phyloP scores from a whole-genome alignment of 1,140 invertebrate genomes.

The Ceratina calcarata region DNA sequence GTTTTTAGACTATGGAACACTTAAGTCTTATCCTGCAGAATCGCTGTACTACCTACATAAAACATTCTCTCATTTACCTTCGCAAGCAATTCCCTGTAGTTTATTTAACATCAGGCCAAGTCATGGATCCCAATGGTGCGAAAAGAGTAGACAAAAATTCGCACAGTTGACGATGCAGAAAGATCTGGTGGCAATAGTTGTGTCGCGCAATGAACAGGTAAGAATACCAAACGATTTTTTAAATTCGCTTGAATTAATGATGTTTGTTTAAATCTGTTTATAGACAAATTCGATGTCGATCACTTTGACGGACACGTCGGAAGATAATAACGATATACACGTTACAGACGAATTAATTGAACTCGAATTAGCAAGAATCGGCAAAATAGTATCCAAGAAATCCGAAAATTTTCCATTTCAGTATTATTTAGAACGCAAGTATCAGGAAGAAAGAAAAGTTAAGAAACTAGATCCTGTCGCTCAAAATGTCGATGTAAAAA shows the following conservation, averaged over 20 bases:
- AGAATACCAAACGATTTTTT: constrained; percentile 5
- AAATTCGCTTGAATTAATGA: background rate
- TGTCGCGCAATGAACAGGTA: constrained; percentile 54
- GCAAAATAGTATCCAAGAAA: constrained; percentile 71
- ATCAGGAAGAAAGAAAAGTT: no score
- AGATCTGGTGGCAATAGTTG: constrained; percentile 60
- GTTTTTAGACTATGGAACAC: constrained; percentile 77
- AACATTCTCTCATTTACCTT: constrained; percentile 68
- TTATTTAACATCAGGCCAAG: constrained; percentile 68
- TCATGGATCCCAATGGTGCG: constrained; percentile 59
- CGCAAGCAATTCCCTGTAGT: constrained; percentile 76
- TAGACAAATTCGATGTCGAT: constrained; percentile 72
- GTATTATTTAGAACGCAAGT: constrained; percentile 34
- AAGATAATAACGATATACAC: constrained; percentile 56
- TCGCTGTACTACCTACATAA: constrained; percentile 70
- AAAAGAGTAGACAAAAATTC: constrained; percentile 51
- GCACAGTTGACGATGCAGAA: constrained; percentile 27
- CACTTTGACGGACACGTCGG: constrained; percentile 64
- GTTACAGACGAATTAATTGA: constrained; percentile 71
- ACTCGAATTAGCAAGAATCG: constrained; percentile 61
- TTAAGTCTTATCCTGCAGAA: constrained; percentile 63
- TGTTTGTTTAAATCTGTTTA: constrained; percentile 3
- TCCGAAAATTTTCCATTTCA: constrained; percentile 53
- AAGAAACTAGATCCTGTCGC: no score
- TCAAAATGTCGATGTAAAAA: no score